Percentiles rank a stretch among this genome's conserved stretches.
Conservation (phyloP, 2,113 vertebrate genomes). For the Cyrtonyx montezumae region DNA sequence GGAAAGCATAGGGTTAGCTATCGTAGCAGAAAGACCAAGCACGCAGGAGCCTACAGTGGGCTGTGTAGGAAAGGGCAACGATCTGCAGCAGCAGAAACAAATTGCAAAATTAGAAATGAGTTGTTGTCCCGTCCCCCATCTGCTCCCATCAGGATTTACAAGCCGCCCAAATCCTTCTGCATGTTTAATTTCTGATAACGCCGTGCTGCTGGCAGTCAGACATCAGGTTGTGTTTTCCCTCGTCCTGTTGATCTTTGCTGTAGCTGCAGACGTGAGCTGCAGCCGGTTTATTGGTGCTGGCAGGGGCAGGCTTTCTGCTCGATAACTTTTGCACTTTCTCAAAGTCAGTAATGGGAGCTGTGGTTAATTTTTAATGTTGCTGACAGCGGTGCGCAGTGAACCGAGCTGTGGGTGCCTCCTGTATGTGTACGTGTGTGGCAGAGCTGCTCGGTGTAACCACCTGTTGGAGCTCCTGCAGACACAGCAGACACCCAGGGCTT, state of each 20-base stretch:
- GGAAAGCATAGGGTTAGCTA: neutral
- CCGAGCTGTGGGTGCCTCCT: neutral
- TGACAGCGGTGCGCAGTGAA: neutral
- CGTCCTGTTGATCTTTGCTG: neutral
- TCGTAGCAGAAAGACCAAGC: neutral
- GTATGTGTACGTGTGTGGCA: accelerated
- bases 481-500: neutral
- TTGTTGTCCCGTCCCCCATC: neutral
- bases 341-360: neutral
- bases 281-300: neutral
- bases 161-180: neutral
- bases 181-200: neutral
- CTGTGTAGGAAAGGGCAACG: accelerated
- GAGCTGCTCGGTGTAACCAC: neutral
- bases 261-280: accelerated
- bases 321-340: neutral
- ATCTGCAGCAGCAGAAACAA: neutral
- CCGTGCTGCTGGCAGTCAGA: neutral
- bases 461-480: neutral
- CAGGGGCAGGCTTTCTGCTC: neutral
- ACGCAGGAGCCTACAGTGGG: accelerated
- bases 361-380: neutral
- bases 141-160: neutral
- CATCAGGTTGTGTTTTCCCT: neutral
- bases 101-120: neutral